Conservation (phyloP, 1,140 invertebrate species). For the Papilio glaucus region DNA sequence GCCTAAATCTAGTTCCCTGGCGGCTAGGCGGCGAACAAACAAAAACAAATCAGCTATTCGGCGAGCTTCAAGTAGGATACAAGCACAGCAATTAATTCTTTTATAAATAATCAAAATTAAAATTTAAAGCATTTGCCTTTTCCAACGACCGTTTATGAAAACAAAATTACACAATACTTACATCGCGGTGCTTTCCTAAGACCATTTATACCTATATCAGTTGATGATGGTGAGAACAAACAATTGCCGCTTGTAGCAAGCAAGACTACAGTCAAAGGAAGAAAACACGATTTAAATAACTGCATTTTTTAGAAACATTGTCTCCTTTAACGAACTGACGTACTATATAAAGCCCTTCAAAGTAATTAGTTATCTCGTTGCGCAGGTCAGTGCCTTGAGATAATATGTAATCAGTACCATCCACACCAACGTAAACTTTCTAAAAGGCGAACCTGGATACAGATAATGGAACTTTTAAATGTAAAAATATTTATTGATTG, state of each 20-base stretch:
- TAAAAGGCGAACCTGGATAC: conserved; percentile 29
- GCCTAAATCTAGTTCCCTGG: too few relatives aligned
- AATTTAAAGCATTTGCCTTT: too few relatives aligned
- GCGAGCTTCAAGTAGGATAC: too few relatives aligned
- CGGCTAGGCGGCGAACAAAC: neutral
- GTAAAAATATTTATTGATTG: too few relatives aligned
- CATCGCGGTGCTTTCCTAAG: conserved; percentile 70
- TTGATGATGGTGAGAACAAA: conserved; percentile 55
- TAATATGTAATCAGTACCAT: conserved; percentile 34
- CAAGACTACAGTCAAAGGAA: conserved; percentile 39
- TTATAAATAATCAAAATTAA: too few relatives aligned
- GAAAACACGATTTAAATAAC: conserved; percentile 37
- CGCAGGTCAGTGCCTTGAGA: conserved; percentile 64
- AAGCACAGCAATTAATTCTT: too few relatives aligned
- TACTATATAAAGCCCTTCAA: conserved; percentile 41
- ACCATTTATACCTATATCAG: conserved; percentile 51
- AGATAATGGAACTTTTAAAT: neutral
- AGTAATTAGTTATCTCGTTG: conserved; percentile 49
- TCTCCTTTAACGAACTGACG: conserved; percentile 30
- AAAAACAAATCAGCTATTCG: too few relatives aligned
- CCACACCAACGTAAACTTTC: conserved; percentile 1
- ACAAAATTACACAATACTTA: conserved; percentile 49
- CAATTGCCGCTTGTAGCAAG: conserved; percentile 37
- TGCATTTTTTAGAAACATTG: conserved; percentile 46
- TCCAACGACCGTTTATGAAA: too few relatives aligned